A percentile compares a stretch with the other conserved stretches of the same genome.
Conservation (phyloP, 2,797 vertebrate species). For the Siniperca undulata region DNA sequence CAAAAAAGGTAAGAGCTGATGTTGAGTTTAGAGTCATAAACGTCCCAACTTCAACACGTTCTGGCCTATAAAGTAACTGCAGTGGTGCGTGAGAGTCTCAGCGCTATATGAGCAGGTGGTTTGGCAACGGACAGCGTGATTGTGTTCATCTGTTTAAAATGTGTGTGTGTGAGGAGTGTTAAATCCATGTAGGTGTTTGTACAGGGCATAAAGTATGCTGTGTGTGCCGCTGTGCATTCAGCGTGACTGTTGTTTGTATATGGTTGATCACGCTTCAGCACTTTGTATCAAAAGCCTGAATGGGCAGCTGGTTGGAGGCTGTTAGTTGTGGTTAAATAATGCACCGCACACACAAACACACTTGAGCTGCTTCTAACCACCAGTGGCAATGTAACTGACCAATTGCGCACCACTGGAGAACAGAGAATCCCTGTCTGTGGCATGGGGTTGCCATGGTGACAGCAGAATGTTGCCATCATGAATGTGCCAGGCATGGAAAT, state of each 20-base stretch:
- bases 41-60: conserved; percentile 60
- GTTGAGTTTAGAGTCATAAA: conserved; percentile 46
- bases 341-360: conserved; percentile 54
- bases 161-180: conserved; percentile 22
- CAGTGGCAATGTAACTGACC: conserved; percentile 36
- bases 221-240: conserved; percentile 49
- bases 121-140: conserved; percentile 43
- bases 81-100: conserved; percentile 48
- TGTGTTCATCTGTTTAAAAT: conserved; percentile 55
- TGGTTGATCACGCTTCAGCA: conserved; percentile 56
- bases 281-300: conserved; percentile 48
- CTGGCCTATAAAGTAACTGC: conserved; percentile 64
- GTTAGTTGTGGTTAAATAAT: conserved; percentile 58
- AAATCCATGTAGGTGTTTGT: conserved; percentile 65
- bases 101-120: conserved; percentile 46
- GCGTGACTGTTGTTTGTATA: conserved; percentile 69
- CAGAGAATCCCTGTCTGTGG: conserved; percentile 45
- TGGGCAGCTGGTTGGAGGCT: conserved; percentile 34
- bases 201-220: conserved; percentile 41
- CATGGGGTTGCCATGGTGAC: conserved; percentile 43
- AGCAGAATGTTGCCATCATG: conserved; percentile 32
- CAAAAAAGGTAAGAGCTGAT: conserved; percentile 11
- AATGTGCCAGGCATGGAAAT: conserved; percentile 31
- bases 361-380: conserved; percentile 39
- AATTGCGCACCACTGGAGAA: conserved; percentile 35